phyloP scores from a whole-genome alignment of 2,797 vertebrate species.

The Helicolenus hilgendorfi region DNA sequence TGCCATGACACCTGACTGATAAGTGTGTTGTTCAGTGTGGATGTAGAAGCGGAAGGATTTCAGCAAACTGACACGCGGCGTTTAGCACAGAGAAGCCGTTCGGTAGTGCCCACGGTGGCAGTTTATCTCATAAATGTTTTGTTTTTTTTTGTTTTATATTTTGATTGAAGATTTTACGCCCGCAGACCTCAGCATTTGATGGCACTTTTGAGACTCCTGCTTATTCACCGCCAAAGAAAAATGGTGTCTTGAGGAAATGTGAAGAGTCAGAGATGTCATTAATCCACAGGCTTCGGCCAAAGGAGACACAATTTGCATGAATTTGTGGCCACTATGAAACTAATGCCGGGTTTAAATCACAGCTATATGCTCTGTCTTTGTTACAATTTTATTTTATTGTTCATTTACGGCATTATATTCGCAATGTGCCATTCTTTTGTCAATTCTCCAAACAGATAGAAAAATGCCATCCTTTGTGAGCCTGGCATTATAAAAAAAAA shows the following conservation, averaged over 20 bases:
- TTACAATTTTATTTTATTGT: not conserved
- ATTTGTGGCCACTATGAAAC: slow-evolving; percentile 24
- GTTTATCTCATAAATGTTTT: slow-evolving; percentile 65
- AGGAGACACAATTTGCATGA: slow-evolving; percentile 15
- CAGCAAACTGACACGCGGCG: slow-evolving; percentile 51
- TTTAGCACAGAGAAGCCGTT: slow-evolving; percentile 63
- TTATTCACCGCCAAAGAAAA: slow-evolving; percentile 51
- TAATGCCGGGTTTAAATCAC: slow-evolving; percentile 3
- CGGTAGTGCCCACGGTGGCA: slow-evolving; percentile 33
- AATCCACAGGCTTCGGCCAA: slow-evolving; percentile 45
- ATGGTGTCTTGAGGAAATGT: slow-evolving; percentile 50
- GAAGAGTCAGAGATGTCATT: slow-evolving; percentile 53
- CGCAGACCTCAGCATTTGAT: slow-evolving; percentile 40
- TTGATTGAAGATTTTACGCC: slow-evolving; percentile 53
- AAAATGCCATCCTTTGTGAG: not conserved
- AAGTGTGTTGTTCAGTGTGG: slow-evolving; percentile 67
- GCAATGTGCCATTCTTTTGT: not conserved
- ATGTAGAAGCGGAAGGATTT: slow-evolving; percentile 51
- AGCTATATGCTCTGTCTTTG: not conserved
- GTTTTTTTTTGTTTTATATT: slow-evolving; percentile 66
- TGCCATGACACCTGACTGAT: slow-evolving; percentile 88
- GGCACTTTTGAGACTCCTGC: slow-evolving; percentile 39
- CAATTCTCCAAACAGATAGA: not conserved
- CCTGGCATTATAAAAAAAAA: not conserved
- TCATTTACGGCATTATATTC: slow-evolving; percentile 15